Conservation (phyloP, 2,888 invertebrate species). For the Aleiodes leptofemur region DNA sequence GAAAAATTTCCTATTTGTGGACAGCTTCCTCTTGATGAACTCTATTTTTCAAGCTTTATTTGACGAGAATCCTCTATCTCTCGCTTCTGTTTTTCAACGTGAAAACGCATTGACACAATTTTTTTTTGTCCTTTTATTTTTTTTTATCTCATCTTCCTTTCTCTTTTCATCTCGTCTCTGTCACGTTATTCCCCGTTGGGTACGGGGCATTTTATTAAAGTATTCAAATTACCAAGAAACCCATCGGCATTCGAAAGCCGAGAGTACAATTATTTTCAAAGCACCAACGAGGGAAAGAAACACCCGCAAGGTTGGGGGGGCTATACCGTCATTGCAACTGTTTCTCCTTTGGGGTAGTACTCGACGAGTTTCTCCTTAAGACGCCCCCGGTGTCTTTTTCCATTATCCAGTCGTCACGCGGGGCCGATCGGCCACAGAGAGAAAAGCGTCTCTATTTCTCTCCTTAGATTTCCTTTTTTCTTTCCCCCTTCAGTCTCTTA, state of each 20-base stretch:
- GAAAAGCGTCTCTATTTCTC: conserved; percentile 31
- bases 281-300: conserved; percentile 46
- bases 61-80: too few relatives aligned
- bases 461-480: background rate
- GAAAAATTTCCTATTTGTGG: too few relatives aligned
- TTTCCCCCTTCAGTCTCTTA: background rate
- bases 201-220: conserved; percentile 53
- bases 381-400: conserved; percentile 47
- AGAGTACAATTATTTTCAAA: conserved; percentile 58
- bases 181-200: conserved; percentile 38
- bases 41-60: too few relatives aligned
- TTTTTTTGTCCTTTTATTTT: conserved; percentile 19
- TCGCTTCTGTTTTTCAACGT: too few relatives aligned
- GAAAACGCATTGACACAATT: background rate
- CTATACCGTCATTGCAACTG: conserved; percentile 24
- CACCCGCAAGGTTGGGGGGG: conserved; percentile 33
- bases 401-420: conserved; percentile 42
- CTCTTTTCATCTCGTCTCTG: conserved; percentile 22
- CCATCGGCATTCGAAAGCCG: conserved; percentile 46
- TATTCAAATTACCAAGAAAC: conserved; percentile 55
- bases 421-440: conserved; percentile 40
- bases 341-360: conserved; percentile 27
- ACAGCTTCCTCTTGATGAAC: too few relatives aligned
- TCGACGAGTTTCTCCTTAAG: conserved; percentile 46
- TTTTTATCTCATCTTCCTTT: conserved; percentile 11